Percentiles rank a stretch among this genome's conserved stretches.
Conservation (phyloP, 2,888 invertebrate species). For the Sesia bembeciformis region DNA sequence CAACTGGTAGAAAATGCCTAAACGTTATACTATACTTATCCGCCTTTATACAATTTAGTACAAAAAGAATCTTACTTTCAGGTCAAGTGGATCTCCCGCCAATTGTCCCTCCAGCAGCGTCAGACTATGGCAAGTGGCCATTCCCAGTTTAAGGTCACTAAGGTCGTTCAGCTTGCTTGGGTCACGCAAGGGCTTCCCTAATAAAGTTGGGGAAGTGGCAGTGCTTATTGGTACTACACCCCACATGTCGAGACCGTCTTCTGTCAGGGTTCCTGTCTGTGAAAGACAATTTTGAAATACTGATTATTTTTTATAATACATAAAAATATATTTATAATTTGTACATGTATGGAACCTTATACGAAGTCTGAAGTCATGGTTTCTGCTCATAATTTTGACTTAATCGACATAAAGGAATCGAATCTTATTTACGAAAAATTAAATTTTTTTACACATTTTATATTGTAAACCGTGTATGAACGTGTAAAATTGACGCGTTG, state of each 20-base stretch:
- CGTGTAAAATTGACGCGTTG: no score
- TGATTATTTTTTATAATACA: background rate
- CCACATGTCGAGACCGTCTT: constrained; percentile 96
- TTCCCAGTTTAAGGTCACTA: constrained; percentile 79
- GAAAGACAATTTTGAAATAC: background rate
- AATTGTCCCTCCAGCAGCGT: constrained; percentile 91
- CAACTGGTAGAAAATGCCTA: background rate
- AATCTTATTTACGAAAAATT: no score
- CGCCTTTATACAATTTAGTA: background rate
- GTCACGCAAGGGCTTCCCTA: constrained; percentile 61
- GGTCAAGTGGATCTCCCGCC: constrained; percentile 95
- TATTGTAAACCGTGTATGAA: no score
- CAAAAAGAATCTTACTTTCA: constrained; percentile 76
- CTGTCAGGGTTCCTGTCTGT: constrained; percentile 95
- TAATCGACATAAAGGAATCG: no score
- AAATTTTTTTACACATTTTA: no score
- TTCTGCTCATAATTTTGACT: no score
- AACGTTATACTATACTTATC: background rate
- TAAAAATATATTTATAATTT: background rate
- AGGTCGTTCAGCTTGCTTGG: constrained; percentile 62
- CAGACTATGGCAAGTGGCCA: constrained; percentile 95
- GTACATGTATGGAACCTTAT: no score
- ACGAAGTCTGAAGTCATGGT: no score
- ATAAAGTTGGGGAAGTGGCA: constrained; percentile 26
- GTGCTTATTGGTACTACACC: constrained; percentile 82